phyloP scores from a whole-genome alignment of 2,888 invertebrate genomes.

The Spodoptera picta region DNA sequence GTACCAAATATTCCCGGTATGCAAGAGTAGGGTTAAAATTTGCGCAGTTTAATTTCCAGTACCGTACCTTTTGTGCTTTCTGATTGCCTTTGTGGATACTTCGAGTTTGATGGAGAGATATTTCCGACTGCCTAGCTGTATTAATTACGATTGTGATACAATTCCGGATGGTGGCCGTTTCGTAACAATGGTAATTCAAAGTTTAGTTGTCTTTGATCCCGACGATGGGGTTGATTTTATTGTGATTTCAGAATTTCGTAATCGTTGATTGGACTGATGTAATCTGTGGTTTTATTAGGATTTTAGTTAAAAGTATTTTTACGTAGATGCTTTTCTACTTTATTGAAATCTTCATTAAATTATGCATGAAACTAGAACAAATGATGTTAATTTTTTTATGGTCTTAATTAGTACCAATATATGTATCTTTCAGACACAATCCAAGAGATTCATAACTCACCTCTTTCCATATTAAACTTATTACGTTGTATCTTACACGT shows the following conservation, averaged over 20 bases:
- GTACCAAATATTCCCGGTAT: constrained; percentile 79
- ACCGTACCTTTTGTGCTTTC: constrained; percentile 77
- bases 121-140: constrained; percentile 84
- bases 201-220: constrained; percentile 74
- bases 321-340: no score
- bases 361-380: no score
- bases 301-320: no score
- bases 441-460: background rate
- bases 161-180: constrained; percentile 62
- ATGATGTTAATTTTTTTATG: no score
- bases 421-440: no score
- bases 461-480: constrained; percentile 5
- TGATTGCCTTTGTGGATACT: constrained; percentile 85
- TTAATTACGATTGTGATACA: constrained; percentile 81
- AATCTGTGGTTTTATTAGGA: constrained; percentile 18
- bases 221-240: constrained; percentile 49
- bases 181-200: constrained; percentile 60
- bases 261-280: constrained; percentile 34
- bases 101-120: constrained; percentile 86
- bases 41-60: constrained; percentile 79
- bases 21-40: constrained; percentile 68
- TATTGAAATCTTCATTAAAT: no score
- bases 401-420: no score
- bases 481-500: constrained; percentile 21
- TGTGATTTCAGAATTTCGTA: constrained; percentile 54